Conservation (phyloP, 2,797 vertebrate genomes). For the Philypnodon macrostomus region DNA sequence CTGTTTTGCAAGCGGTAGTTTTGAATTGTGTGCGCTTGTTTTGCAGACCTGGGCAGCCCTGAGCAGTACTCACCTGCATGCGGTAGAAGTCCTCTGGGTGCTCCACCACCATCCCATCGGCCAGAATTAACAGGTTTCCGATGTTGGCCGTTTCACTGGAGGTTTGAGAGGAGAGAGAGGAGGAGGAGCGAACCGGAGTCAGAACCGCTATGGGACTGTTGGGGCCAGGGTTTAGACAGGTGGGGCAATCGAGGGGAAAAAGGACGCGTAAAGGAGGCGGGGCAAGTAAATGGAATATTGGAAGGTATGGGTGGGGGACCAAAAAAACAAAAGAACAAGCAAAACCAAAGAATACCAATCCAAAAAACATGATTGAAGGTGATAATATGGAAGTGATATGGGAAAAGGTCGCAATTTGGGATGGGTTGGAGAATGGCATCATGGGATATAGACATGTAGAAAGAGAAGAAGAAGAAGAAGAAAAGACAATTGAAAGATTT, state of each 20-base stretch:
- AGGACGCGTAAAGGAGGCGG: not conserved
- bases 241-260: not conserved
- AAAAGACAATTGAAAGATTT: conserved; percentile 16
- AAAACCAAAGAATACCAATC: conserved; percentile 9
- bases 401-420: not conserved
- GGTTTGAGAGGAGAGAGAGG: conserved; percentile 88
- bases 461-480: not conserved
- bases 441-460: not conserved
- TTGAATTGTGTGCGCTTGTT: not conserved
- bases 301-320: not conserved
- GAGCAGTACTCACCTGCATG: conserved; percentile 84
- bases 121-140: conserved; percentile 86
- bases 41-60: not conserved
- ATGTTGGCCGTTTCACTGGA: conserved; percentile 81
- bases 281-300: not conserved
- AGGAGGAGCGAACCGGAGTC: conserved; percentile 87
- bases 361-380: conserved; percentile 4
- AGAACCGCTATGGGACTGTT: conserved; percentile 87
- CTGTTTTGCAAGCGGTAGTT: too few relatives aligned
- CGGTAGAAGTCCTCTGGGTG: conserved; percentile 90
- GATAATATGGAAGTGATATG: conserved; percentile 2
- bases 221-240: not conserved
- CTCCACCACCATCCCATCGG: conserved; percentile 87
- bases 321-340: conserved; percentile 8
- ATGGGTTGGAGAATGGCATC: not conserved